A percentile compares a stretch with the other conserved stretches of the same genome.
phyloP scores from a whole-genome alignment of 2,797 vertebrate genomes.

The Sphenopsis melanotis region DNA sequence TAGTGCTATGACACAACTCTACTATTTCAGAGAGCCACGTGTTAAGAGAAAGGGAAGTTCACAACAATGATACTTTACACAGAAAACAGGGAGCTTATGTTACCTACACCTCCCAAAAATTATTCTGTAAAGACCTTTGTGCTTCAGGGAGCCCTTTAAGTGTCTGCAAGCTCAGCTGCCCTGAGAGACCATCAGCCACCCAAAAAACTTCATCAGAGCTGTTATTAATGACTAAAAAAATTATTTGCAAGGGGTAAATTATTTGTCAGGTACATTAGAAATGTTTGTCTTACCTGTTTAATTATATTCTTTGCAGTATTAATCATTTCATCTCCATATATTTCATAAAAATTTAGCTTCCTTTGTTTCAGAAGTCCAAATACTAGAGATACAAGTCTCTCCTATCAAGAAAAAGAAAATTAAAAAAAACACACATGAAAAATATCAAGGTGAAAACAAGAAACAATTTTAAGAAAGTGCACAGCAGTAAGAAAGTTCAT shows the following conservation, averaged over 20 bases:
- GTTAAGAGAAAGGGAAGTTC: background rate
- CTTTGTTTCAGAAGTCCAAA: conserved; percentile 94
- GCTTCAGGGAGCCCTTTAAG: background rate
- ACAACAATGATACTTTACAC: background rate
- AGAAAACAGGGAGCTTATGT: background rate
- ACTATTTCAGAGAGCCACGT: background rate
- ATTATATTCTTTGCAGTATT: conserved; percentile 87
- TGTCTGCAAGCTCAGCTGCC: background rate
- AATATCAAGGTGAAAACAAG: background rate
- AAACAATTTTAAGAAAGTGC: background rate
- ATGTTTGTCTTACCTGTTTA: conserved; percentile 82
- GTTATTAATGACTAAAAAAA: background rate
- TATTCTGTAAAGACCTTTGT: background rate
- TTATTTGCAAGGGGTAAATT: background rate
- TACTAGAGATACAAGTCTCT: conserved; percentile 90
- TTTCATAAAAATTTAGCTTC: conserved; percentile 95
- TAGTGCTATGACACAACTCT: background rate
- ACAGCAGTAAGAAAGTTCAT: background rate
- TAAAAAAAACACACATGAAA: background rate
- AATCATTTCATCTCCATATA: conserved; percentile 94
- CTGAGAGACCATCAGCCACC: background rate
- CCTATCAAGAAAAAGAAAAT: conserved; percentile 72
- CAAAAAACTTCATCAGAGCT: background rate
- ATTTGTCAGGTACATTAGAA: background rate
- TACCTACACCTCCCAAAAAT: background rate